Evolutionary conservation across 2,113 vertebrate species (phyloP), one percentile per base, ranked within the genome.

Genomic region (Boleophthalmus pectinirostris): DNA sequence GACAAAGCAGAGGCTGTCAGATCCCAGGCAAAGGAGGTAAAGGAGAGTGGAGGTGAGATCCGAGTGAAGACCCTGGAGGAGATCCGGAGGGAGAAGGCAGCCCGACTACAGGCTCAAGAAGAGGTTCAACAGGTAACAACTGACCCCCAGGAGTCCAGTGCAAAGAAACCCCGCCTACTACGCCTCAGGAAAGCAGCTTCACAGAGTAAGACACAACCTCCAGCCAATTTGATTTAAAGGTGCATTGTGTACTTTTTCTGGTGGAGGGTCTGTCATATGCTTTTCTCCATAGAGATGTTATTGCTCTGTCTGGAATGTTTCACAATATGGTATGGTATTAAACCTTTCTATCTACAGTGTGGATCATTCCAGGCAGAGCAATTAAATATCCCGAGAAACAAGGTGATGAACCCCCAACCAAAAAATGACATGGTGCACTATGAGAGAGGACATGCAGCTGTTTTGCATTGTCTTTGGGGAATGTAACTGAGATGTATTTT

Each of bases 41-140:
- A 23, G 3, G 0, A 61, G 1, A 68, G 72, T 1, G 1, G 9
- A 7, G 74, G 35, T 0, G 92, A 94, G 3, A 91, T 99, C 1
- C 70, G 75, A 7, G 91, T 99, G 1, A 98, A 99, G 90, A 98
- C 97, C 0, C 49, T 98, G 74, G 96, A 98, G 58, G 97, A 99
- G 78, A 98, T 99, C 79, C 96, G 94, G 61, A 92, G 88, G 73
- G 97, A 98, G 85, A 98, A 98, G 75, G 95, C 97, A 0, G 91
- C 93, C 14, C 82, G 94, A 67, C 74, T 91, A 64, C 95, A 94
- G 85, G 86, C 88, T 67, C 84, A 85, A 0, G 88, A 87, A 1
- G 78, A 82, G 3, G 18, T 35, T 8, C 72, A 73, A 46, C 72
- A 82, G 12, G 83, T 78, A 66, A 70, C 15, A 24, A 24, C 70